These are phyloP conservation scores for Gymnocheta viridis DNA, from an alignment of 2,888 invertebrate species.

Conservation along the genomic window DNA sequence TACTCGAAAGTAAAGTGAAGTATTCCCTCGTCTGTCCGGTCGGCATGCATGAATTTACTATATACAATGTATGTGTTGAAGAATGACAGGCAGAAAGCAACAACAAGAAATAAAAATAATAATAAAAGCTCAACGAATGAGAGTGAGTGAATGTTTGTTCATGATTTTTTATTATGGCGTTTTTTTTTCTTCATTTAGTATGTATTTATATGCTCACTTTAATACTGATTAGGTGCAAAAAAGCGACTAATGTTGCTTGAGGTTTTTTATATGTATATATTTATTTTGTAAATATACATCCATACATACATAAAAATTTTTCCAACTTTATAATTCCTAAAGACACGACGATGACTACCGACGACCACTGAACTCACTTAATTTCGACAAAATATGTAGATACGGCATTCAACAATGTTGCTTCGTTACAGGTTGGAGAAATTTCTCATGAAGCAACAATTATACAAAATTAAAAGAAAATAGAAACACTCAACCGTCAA, in stretches of 20 bases:
- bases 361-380: conserved; percentile 23
- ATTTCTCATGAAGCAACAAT: conserved; percentile 33
- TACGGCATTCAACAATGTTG: not conserved
- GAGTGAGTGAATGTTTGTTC: conserved; percentile 26
- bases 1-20: conserved; percentile 48
- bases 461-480: not conserved
- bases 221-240: conserved; percentile 67
- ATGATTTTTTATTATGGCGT: conserved; percentile 31
- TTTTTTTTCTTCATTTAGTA: conserved; percentile 34
- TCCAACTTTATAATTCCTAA: conserved; percentile 34
- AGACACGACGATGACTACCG: conserved; percentile 16
- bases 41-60: conserved; percentile 27
- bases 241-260: conserved; percentile 26
- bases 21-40: conserved; percentile 26
- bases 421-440: conserved; percentile 14
- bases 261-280: not conserved
- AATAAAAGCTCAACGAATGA: conserved; percentile 28
- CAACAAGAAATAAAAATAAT: conserved; percentile 20
- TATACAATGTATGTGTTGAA: conserved; percentile 29
- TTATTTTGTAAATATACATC: not conserved
- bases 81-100: conserved; percentile 3
- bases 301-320: not conserved
- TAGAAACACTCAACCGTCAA: not conserved
- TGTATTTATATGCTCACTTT: conserved; percentile 48
- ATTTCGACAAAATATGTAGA: conserved; percentile 30